Evolutionary conservation across 1,140 invertebrate genomes (phyloP), one percentile per base, ranked within the genome.

Genomic region (Eriocheir sinensis): DNA sequence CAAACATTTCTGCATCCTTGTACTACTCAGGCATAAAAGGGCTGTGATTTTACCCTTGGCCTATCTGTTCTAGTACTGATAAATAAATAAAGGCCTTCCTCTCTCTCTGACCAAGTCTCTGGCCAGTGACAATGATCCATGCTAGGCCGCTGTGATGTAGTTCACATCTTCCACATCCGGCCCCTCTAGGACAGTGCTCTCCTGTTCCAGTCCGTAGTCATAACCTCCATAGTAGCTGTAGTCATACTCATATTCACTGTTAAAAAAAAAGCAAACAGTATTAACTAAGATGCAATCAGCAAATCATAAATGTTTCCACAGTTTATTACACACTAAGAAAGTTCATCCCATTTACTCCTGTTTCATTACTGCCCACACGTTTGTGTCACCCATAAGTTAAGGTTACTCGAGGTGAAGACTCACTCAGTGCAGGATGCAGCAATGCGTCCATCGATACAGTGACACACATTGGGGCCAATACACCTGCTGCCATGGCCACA

Each of bases 381-480:
- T 85, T 85, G 27, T 81, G 27, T 41, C 9, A 2, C 8, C 34
- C 83, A 85, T 41, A 85, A n/a, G 21, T 40, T 17, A 9, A 30
- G 17, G 17, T 9, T 21, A 32, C 17, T 53, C 0, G 34, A 32
- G 15, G 53, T n/a, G n/a, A 30, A 27, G 32, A 93, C 94, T 95
- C n/a, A 96, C 95, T 79, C 79, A 34, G 89, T 40, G 41, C 96
- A 96, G 36, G 95, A 89, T 38, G 93, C 36, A 80, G 40, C 94
- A 17, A 86, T 85, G 40, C 91, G 94, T 34, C 96, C 96, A 32
- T 86, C 79, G 8, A 93, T 86, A 93, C 96, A 96, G 40, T 95
- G 94, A 86, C 96, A 96, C 44, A 95, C 95, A 91, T 96, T 96
- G 21, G 96, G 95, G 34, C 95, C 94, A 15, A 96, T 95, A 85